These are phyloP conservation scores for Bruchidius siliquastri DNA, from an alignment of 2,888 invertebrate species.

Conservation along the genomic window DNA sequence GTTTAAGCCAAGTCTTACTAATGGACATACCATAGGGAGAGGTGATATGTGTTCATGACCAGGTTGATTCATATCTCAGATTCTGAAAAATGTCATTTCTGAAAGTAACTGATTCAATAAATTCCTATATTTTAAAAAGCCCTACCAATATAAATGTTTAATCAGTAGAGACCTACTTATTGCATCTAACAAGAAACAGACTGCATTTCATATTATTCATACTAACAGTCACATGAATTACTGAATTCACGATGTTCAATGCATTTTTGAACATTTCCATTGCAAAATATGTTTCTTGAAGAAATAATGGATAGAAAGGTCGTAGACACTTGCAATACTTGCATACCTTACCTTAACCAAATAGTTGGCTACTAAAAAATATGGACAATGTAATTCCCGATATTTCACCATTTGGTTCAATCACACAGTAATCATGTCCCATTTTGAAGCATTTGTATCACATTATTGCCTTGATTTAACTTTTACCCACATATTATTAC, in stretches of 20 bases:
- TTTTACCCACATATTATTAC: neutral
- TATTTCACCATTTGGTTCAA: neutral
- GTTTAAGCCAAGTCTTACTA: conserved; percentile 46
- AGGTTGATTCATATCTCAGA: conserved; percentile 32
- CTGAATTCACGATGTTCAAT: neutral
- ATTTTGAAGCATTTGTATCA: neutral
- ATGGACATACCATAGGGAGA: conserved; percentile 54
- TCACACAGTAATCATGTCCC: neutral
- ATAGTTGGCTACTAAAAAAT: conserved; percentile 24
- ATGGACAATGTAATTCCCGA: neutral
- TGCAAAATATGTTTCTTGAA: neutral
- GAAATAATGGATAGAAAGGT: conserved; percentile 27
- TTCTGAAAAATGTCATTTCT: neutral
- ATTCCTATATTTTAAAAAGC: neutral
- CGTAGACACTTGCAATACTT: conserved; percentile 45
- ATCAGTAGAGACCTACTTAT: neutral
- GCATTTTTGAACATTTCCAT: neutral
- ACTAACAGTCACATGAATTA: neutral
- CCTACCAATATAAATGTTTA: neutral
- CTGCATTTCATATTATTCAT: neutral
- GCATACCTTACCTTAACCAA: conserved; percentile 39
- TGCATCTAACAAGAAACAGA: neutral
- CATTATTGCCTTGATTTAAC: neutral
- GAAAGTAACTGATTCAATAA: neutral
- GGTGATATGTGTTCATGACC: conserved; percentile 43